Evolutionary conservation across 2,797 vertebrate genomes (phyloP).

Genomic region (Sorex maritimensis): DNA sequence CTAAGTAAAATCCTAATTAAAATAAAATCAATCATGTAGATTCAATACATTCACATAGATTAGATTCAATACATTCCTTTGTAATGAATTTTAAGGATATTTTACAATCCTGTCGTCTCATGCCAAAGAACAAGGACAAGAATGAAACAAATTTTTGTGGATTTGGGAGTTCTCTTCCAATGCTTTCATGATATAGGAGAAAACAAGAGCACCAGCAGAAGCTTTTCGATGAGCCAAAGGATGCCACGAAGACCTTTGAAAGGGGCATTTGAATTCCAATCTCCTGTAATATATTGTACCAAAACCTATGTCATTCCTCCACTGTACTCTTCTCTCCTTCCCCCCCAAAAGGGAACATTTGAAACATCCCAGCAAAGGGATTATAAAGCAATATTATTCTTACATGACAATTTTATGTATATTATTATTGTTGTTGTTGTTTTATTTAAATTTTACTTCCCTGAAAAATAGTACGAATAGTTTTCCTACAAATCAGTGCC

Average conservation of each 20-base stretch:
- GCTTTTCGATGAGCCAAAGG: not conserved
- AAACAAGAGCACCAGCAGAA: not conserved
- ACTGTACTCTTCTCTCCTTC: not conserved
- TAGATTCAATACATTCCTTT: not conserved
- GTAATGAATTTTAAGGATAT: conserved; percentile 34
- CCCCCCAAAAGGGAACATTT: not conserved
- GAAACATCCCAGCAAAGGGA: conserved; percentile 47
- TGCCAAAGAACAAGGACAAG: not conserved
- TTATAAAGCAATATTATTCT: conserved; percentile 60
- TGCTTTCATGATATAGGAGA: not conserved
- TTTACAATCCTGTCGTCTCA: not conserved
- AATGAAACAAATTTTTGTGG: conserved; percentile 13
- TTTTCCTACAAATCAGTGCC: conserved; percentile 75
- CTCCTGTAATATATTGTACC: conserved; percentile 44
- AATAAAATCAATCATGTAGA: not conserved
- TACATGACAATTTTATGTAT: conserved; percentile 56
- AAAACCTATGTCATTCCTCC: not conserved
- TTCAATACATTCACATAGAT: not conserved
- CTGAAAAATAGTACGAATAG: conserved; percentile 76
- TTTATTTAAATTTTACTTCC: conserved; percentile 72
- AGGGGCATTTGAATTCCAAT: not conserved
- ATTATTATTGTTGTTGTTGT: not conserved
- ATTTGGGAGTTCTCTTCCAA: conserved; percentile 1
- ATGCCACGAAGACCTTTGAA: not conserved
- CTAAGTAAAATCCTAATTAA: conserved; percentile 31